Evolutionary conservation across 2,888 invertebrate species (phyloP).

Genomic region (Heliconius erato): DNA sequence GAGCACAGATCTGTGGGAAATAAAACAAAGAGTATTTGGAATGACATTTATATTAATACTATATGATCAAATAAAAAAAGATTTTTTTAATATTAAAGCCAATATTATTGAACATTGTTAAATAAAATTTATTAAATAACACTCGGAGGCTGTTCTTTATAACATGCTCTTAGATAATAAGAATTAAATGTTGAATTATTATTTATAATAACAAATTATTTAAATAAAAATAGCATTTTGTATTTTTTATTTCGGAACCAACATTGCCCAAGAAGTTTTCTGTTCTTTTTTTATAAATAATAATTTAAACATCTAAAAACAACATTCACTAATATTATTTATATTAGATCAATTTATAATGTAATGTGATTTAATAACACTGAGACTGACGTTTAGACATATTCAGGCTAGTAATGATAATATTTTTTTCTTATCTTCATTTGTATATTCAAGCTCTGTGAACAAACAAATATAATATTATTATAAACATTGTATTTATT

Average conservation of each 20-base stretch:
- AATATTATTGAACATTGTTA: constrained; percentile 48
- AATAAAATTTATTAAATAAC: constrained; percentile 68
- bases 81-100: constrained; percentile 54
- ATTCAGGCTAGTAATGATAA: constrained; percentile 56
- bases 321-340: constrained; percentile 46
- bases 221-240: neutral
- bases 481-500: neutral
- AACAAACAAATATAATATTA: constrained; percentile 56
- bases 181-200: constrained; percentile 24
- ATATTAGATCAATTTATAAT: constrained; percentile 49
- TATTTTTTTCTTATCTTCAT: constrained; percentile 44
- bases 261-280: neutral
- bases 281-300: neutral
- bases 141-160: constrained; percentile 59
- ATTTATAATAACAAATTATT: neutral
- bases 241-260: neutral
- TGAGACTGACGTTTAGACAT: constrained; percentile 58
- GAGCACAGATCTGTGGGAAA: constrained; percentile 47
- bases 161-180: constrained; percentile 43
- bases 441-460: constrained; percentile 71
- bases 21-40: constrained; percentile 66
- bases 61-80: constrained; percentile 61
- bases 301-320: constrained; percentile 16
- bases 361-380: constrained; percentile 59
- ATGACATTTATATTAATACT: constrained; percentile 75